Base-by-base conservation (phyloP, 2,888 invertebrate species). In the Cheilosia pagana region DNA sequence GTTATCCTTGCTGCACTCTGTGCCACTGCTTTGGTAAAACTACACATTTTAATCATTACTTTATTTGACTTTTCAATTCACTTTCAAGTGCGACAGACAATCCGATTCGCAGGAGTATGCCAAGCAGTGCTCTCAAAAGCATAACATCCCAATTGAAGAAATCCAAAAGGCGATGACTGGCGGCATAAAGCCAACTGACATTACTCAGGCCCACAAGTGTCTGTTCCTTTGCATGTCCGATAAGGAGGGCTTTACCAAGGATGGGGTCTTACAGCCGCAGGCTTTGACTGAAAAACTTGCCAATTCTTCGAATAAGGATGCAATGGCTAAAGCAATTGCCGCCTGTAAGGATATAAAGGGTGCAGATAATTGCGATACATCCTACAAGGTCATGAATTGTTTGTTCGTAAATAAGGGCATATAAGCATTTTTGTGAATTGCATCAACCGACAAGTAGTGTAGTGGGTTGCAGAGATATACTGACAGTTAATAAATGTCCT, bases 181-280 rank as follows among this genome's bases (percentile, higher is more conserved):
- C 39, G 72, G 72, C 14, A 87, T 88, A 52, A 88, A 89, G 81
- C 83, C 75, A 19, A 55, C 71, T 7, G 88, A 68, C 31, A 81
- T 88, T 10, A 88, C 83, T n/a, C 88, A 88, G 19, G 87, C 87
- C 35, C 63, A 91, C 1, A 91, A 91, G 62, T 90, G 90, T 68
- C 88, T 89, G 39, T 62, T 88, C 74, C 89, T 89, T 57, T 90
- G 90, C 53, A 50, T 90, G 52, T 88, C 91, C 88, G 90, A 91
- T 72, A 89, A 89, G 25, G 87, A 89, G 16, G 91, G 90, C 0
- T 81, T 88, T 7, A 67, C 89, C 39, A 87, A 76, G 75, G 87
- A 88, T 50, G 91, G 91, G 0, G 86, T 86, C 43, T 88, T 90
- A 60, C 88, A 89, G 82, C 83, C 87, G 2, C 87, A 86, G 3